Evolutionary conservation across 2,888 invertebrate species (phyloP), one percentile per base, ranked within the genome.

Genomic region (Hemaris fuciformis): DNA sequence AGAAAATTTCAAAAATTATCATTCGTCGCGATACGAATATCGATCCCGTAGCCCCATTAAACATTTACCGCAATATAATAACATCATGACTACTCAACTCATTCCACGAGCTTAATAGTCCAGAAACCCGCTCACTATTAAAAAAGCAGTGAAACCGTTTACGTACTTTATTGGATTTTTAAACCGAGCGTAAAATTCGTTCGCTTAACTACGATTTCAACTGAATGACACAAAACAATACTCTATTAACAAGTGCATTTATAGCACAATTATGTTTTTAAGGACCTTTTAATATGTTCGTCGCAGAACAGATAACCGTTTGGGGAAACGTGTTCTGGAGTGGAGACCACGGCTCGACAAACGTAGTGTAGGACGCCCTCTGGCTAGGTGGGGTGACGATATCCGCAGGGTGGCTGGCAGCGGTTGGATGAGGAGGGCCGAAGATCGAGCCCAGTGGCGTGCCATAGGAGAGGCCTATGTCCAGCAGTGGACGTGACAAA

Each of bases 81-180:
- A 46, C 6, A 46, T 13, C 22, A 46, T 23, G n/a, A n/a, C 13
- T 46, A 22, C 45, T 13, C 13, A n/a, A 22, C 22, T 23, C 13
- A 10, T 5, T 10, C n/a, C n/a, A n/a, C 45, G 22, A 46, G 10
- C 4, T 23, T 46, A 46, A 46, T 53, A n/a, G 15, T 27, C n/a
- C 25, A 8, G 27, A 48, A 18, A 15, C 27, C 8, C 15, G 48
- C 23, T 53, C 48, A 53, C 27, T 15, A 31, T 5, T 38, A 13
- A 18, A 38, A 22, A 57, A 57, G 38, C n/a, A 57, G 38, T 41
- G n/a, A 23, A 41, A 38, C 10, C 31, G 31, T 53, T 53, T 53
- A 18, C 48, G 31, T 18, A 18, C 53, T 53, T 53, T 53, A 53
- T 27, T 59, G n/a, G 18, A 18, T 59, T 59, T 59, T 45, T 59